phyloP scores from a whole-genome alignment of 2,113 vertebrate genomes.

The Rafetus swinhoei region DNA sequence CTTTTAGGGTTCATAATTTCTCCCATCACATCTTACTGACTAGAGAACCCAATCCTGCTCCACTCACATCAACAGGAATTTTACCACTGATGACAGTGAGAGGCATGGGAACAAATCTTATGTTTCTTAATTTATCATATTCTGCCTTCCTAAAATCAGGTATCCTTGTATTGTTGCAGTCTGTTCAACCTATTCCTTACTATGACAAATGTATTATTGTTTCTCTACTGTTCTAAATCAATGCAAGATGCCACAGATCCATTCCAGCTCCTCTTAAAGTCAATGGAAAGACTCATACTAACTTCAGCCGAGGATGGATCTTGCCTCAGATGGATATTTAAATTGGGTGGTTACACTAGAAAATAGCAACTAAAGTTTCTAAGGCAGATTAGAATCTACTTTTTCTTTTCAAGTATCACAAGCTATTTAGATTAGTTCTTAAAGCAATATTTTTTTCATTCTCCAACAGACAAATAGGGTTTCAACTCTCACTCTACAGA shows the following conservation, averaged over 20 bases:
- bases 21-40: neutral
- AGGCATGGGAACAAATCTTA: neutral
- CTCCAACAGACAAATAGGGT: too few relatives aligned
- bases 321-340: neutral
- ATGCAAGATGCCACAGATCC: neutral
- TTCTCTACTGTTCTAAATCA: neutral
- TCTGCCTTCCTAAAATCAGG: neutral
- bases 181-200: neutral
- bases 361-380: neutral
- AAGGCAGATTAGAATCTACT: neutral
- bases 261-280: neutral
- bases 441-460: constrained; percentile 1
- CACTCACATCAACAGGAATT: neutral
- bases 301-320: neutral
- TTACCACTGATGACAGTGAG: neutral
- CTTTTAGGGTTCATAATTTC: neutral
- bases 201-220: neutral
- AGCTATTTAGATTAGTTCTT: constrained; percentile 28
- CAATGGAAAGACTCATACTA: fast-evolving
- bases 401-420: neutral
- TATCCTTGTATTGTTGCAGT: neutral
- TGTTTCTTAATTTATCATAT: neutral
- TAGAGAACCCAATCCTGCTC: neutral
- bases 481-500: neutral
- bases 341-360: neutral